These are phyloP conservation scores for Xestobium rufovillosum DNA, from an alignment of 2,888 invertebrate species.

Conservation along the genomic window DNA sequence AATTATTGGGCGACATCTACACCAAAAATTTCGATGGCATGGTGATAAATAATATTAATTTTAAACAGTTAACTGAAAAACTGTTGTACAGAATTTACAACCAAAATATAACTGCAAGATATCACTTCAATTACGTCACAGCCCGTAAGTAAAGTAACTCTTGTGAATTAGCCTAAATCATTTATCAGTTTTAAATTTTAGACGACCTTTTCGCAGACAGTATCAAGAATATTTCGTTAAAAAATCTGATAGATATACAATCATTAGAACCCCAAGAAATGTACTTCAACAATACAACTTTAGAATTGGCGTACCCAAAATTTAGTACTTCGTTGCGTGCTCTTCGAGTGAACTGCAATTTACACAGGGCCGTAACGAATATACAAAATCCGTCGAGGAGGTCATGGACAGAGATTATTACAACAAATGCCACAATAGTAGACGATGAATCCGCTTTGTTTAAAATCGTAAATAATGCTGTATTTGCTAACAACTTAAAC, in stretches of 20 bases:
- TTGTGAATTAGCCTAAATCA: conserved; percentile 3
- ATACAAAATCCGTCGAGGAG: conserved; percentile 25
- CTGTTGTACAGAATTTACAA: conserved; percentile 29
- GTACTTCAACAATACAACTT: conserved; percentile 17
- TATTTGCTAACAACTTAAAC: conserved; percentile 26
- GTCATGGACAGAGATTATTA: conserved; percentile 25
- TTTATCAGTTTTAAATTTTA: conserved; percentile 14
- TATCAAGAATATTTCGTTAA: conserved; percentile 28
- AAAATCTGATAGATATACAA: conserved; percentile 26
- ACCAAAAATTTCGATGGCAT: conserved; percentile 27
- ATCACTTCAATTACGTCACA: conserved; percentile 30
- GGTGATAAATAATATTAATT: conserved; percentile 31
- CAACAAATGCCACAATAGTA: conserved; percentile 26
- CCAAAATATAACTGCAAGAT: conserved; percentile 30
- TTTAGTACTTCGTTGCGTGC: no score
- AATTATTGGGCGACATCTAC: conserved; percentile 28
- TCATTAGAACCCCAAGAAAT: conserved; percentile 23
- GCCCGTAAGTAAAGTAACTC: conserved; percentile 25
- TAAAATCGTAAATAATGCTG: conserved; percentile 29
- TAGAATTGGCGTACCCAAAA: no score
- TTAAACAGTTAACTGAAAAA: conserved; percentile 26
- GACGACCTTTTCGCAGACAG: conserved; percentile 24
- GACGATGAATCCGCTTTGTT: conserved; percentile 26
- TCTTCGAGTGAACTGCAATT: no score
- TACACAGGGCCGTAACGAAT: conserved; percentile 20